Percentiles rank a stretch among this genome's conserved stretches.
Evolutionary conservation across 2,113 vertebrate species (phyloP).

Genomic region (Pipa parva): DNA sequence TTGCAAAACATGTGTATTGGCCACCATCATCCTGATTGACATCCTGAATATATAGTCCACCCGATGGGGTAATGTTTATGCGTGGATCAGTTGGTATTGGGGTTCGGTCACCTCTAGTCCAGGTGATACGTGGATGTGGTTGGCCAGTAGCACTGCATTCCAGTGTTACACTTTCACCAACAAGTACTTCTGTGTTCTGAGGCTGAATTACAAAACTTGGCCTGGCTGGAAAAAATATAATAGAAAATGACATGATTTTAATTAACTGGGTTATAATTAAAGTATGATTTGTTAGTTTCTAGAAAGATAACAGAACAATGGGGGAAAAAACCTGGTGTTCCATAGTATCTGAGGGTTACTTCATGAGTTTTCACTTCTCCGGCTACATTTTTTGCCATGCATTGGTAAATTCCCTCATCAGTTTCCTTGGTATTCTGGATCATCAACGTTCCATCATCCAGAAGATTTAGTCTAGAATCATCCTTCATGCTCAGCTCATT

Average conservation of each 20-base stretch:
- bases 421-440: slow-evolving; percentile 92
- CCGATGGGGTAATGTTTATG: slow-evolving; percentile 82
- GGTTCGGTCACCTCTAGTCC: slow-evolving; percentile 84
- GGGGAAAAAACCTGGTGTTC: slow-evolving; percentile 89
- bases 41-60: slow-evolving; percentile 89
- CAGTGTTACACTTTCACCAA: slow-evolving; percentile 92
- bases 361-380: slow-evolving; percentile 93
- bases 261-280: too few relatives aligned
- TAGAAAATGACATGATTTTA: too few relatives aligned
- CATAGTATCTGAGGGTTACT: slow-evolving; percentile 91
- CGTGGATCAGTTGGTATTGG: slow-evolving; percentile 82
- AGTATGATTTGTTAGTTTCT: too few relatives aligned
- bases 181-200: slow-evolving; percentile 93
- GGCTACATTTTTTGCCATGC: slow-evolving; percentile 95
- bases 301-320: too few relatives aligned
- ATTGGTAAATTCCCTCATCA: slow-evolving; percentile 93
- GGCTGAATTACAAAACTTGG: slow-evolving; percentile 96
- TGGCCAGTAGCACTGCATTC: slow-evolving; percentile 94
- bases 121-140: slow-evolving; percentile 82
- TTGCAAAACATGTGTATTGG: slow-evolving; percentile 90
- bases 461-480: slow-evolving; percentile 86
- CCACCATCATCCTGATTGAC: slow-evolving; percentile 81
- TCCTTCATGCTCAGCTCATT: slow-evolving; percentile 91
- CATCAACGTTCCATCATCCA: slow-evolving; percentile 94
- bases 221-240: slow-evolving; percentile 63